Evolutionary conservation across 2,113 vertebrate genomes (phyloP).

Genomic region (Lophura nycthemera): DNA sequence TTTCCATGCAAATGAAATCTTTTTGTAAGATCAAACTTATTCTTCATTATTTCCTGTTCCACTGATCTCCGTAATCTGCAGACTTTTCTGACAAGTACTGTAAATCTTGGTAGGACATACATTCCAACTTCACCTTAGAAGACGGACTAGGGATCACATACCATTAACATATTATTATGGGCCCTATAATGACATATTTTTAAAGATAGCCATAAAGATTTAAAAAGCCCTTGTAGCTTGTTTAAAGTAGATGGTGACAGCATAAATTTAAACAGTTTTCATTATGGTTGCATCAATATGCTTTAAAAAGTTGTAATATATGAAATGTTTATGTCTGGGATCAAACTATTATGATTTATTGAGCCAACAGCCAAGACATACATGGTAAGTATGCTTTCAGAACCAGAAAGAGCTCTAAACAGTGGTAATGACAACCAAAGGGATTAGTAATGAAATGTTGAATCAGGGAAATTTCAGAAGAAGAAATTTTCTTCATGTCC

Average conservation of each 20-base stretch:
- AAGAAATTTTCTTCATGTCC: background rate
- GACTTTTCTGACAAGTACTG: background rate
- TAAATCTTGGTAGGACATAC: background rate
- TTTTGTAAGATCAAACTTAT: background rate
- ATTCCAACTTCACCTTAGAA: background rate
- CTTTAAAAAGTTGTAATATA: background rate
- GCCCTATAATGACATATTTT: background rate
- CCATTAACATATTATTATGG: background rate
- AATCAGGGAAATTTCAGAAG: background rate
- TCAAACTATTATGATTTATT: background rate
- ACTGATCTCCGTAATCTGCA: background rate
- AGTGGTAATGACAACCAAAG: background rate
- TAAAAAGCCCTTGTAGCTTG: background rate
- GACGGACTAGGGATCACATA: background rate
- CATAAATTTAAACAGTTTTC: conserved; percentile 8
- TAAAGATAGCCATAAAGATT: background rate
- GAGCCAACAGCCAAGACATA: background rate
- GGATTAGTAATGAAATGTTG: background rate
- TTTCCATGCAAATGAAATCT: background rate
- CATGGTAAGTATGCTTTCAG: background rate
- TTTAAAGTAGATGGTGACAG: background rate
- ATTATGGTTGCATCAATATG: background rate
- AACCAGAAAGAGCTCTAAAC: background rate
- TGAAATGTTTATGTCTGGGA: background rate
- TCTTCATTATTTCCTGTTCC: background rate